Evolutionary conservation across 1,140 invertebrate genomes (phyloP), one percentile per base, ranked within the genome.

Genomic region (Platyscapa corneri): DNA sequence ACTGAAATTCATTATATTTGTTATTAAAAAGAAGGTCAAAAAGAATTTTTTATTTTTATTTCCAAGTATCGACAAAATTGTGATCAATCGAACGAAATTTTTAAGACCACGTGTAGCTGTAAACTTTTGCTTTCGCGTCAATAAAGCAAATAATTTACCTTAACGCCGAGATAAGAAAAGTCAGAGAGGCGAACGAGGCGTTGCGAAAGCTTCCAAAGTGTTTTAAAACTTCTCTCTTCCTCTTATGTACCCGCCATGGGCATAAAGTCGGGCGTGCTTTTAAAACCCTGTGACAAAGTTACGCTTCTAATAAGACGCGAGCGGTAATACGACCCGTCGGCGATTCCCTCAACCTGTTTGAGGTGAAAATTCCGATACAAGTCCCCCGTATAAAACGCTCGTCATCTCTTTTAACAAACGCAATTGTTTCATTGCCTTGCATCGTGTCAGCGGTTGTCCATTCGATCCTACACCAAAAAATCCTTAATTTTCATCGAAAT

Each of bases 261-360:
- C 88, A 87, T 89, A 90, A 90, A 91, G 88, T 88, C 86, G 88
- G 64, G 78, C 80, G 65, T 49, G 87, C 89, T 90, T 89, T 91
- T 90, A 90, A 90, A 91, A 90, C 89, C 86, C 86, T 85, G 89
- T 89, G 88, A 89, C 84, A 91, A 89, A 90, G 88, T 91, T 90
- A 86, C 67, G 86, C 84, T 85, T 85, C 87, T 88, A 90, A 89
- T 89, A 88, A 90, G 90, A 89, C 84, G 53, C 65, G 76, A 78
- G 72, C 18, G 23, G 70, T 46, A 39, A 37, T 56, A 34, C 75
- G 42, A 74, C 20, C 37, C 27, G 65, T 81, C 42, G 39, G 14
- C 49, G 16, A 30, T 64, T 81, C 42, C 30, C 70, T 39, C 70
- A 39, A 72, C 70, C 20, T 23, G 10, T 72, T 30, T 1, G 37